Evolutionary conservation across 2,113 vertebrate species (phyloP).

Genomic region (Sinocyclocheilus maitianheensis): DNA sequence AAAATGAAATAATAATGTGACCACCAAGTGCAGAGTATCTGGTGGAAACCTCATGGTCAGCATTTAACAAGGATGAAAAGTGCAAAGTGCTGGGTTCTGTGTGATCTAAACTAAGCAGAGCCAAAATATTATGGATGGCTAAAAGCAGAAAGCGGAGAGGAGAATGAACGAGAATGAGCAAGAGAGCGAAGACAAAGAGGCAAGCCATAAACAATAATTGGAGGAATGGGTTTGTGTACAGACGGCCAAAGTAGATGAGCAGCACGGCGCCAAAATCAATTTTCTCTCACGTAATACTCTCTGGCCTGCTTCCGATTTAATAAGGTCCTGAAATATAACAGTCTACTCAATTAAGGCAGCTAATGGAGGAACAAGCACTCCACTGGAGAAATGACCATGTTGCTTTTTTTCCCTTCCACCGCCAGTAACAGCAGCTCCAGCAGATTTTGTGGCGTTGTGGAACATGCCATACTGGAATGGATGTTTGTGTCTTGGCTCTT

Average conservation of each 20-base stretch:
- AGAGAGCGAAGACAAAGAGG: slow-evolving; percentile 9
- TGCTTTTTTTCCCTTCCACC: slow-evolving; percentile 50
- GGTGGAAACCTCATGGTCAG: background rate
- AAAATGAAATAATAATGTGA: background rate
- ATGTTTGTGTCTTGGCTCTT: background rate
- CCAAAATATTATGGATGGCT: background rate
- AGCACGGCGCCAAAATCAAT: slow-evolving; percentile 70
- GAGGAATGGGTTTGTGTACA: slow-evolving; percentile 60
- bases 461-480: background rate
- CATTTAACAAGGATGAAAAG: slow-evolving; percentile 20
- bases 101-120: background rate
- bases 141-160: background rate
- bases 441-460: slow-evolving; percentile 19
- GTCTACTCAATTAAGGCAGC: slow-evolving; percentile 66
- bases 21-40: background rate
- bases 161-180: background rate
- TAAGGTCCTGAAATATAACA: slow-evolving; percentile 71
- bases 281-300: slow-evolving; percentile 69
- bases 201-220: slow-evolving; percentile 42
- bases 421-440: slow-evolving; percentile 27
- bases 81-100: slow-evolving; percentile 2
- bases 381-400: slow-evolving; percentile 68
- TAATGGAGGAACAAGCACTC: slow-evolving; percentile 72
- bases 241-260: slow-evolving; percentile 64
- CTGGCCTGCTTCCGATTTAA: slow-evolving; percentile 69